A percentile compares a stretch with the other conserved stretches of the same genome.
phyloP scores from a whole-genome alignment of 2,888 invertebrate genomes.

The Corythucha ciliata region DNA sequence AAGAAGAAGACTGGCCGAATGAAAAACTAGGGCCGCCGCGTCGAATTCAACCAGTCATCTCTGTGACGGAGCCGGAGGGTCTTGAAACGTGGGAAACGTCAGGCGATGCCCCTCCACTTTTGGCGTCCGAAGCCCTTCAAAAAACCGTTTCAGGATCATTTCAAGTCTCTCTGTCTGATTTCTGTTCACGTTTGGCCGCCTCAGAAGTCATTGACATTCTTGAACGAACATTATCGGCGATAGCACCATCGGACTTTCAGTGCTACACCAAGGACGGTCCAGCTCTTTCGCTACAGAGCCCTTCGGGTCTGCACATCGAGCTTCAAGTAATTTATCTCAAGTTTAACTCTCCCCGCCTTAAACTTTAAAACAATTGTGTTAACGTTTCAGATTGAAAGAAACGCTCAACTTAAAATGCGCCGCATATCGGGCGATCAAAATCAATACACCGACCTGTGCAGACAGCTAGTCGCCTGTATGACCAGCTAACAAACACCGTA shows the following conservation, averaged over 20 bases:
- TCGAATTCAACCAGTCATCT: conserved; percentile 67
- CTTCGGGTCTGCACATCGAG: conserved; percentile 78
- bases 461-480: conserved; percentile 77
- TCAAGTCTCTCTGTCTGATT: conserved; percentile 58
- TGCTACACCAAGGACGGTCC: conserved; percentile 39
- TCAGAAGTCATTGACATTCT: conserved; percentile 60
- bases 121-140: conserved; percentile 35
- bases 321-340: conserved; percentile 55
- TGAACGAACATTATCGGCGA: conserved; percentile 63
- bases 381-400: conserved; percentile 23
- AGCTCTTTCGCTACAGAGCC: conserved; percentile 59
- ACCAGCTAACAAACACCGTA: conserved; percentile 46
- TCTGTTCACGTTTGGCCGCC: conserved; percentile 69
- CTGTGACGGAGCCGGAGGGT: conserved; percentile 82
- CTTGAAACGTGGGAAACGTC: conserved; percentile 38
- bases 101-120: conserved; percentile 18
- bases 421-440: conserved; percentile 80
- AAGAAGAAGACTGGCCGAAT: conserved; percentile 34
- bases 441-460: conserved; percentile 78
- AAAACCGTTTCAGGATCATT: conserved; percentile 40
- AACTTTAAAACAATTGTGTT: too few relatives aligned
- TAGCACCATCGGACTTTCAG: conserved; percentile 31
- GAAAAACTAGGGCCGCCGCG: conserved; percentile 13
- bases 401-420: conserved; percentile 65
- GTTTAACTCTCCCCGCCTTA: too few relatives aligned